phyloP scores from a whole-genome alignment of 2,113 vertebrate species.

The Brienomyrus longianalis region DNA sequence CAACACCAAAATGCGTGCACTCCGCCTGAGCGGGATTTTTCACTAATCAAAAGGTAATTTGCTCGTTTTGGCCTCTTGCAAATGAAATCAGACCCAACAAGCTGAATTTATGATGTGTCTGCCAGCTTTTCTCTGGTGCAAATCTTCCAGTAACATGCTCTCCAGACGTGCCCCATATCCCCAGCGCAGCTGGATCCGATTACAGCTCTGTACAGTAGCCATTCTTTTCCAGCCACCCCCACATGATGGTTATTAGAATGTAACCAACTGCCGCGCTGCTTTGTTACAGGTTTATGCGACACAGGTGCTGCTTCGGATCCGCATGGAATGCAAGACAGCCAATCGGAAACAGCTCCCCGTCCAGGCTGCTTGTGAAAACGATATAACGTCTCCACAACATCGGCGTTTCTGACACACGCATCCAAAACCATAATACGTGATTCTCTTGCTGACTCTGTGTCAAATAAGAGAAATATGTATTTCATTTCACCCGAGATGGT shows the following conservation, averaged over 20 bases:
- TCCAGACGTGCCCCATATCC: slow-evolving; percentile 46
- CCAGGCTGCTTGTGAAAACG: slow-evolving; percentile 3
- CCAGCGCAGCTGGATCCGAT: slow-evolving; percentile 89
- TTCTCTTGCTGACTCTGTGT: slow-evolving; percentile 7
- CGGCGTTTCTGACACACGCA: background rate
- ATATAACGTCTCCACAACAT: background rate
- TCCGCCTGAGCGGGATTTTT: slow-evolving; percentile 25
- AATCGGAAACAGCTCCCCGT: slow-evolving; percentile 21
- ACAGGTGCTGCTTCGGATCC: slow-evolving; percentile 66
- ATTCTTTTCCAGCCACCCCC: slow-evolving; percentile 84
- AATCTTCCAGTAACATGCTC: slow-evolving; percentile 45
- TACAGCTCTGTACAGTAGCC: slow-evolving; percentile 75
- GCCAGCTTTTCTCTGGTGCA: slow-evolving; percentile 51
- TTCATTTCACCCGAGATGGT: slow-evolving; percentile 19
- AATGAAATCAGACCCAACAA: slow-evolving; percentile 45
- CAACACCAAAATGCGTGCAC: slow-evolving; percentile 18
- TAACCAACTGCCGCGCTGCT: slow-evolving; percentile 70
- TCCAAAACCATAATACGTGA: slow-evolving; percentile 10
- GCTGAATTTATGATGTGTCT: slow-evolving; percentile 56
- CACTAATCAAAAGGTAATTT: slow-evolving; percentile 50
- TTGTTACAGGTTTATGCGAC: slow-evolving; percentile 80
- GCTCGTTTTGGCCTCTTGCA: slow-evolving; percentile 38
- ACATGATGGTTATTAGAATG: slow-evolving; percentile 83
- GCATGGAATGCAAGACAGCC: slow-evolving; percentile 30
- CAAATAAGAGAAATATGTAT: slow-evolving; percentile 18